Evolutionary conservation across 2,797 vertebrate genomes (phyloP).

Genomic region (Macropus fuliginosus): DNA sequence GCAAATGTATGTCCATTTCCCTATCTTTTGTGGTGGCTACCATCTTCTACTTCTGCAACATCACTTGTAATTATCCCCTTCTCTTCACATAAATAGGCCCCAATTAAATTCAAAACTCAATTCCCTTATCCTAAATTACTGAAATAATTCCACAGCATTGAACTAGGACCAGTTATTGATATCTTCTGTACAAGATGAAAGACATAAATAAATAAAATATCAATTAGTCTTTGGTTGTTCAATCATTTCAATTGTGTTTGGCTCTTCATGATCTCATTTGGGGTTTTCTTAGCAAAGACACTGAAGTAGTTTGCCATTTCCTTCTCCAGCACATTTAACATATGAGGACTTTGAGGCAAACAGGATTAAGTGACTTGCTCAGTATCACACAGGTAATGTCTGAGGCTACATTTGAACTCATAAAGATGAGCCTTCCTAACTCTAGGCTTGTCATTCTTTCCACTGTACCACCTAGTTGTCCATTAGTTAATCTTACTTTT

Average conservation of each 20-base stretch:
- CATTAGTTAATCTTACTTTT: constrained; percentile 54
- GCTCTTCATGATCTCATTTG: background rate
- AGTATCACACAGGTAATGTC: background rate
- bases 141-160: constrained; percentile 8
- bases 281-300: background rate
- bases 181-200: constrained; percentile 40
- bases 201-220: background rate
- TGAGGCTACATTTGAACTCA: background rate
- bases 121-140: background rate
- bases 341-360: background rate
- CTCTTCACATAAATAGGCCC: background rate
- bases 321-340: background rate
- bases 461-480: background rate
- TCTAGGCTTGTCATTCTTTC: background rate
- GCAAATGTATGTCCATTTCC: background rate
- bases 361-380: background rate
- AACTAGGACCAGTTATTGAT: constrained; percentile 42
- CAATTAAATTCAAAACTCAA: background rate
- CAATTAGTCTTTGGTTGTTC: background rate
- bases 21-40: background rate
- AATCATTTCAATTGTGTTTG: background rate
- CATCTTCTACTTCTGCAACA: background rate
- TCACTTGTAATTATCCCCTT: background rate
- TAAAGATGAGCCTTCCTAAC: background rate
- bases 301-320: background rate